phyloP scores from a whole-genome alignment of 2,797 vertebrate species.

The Protonibea diacanthus region DNA sequence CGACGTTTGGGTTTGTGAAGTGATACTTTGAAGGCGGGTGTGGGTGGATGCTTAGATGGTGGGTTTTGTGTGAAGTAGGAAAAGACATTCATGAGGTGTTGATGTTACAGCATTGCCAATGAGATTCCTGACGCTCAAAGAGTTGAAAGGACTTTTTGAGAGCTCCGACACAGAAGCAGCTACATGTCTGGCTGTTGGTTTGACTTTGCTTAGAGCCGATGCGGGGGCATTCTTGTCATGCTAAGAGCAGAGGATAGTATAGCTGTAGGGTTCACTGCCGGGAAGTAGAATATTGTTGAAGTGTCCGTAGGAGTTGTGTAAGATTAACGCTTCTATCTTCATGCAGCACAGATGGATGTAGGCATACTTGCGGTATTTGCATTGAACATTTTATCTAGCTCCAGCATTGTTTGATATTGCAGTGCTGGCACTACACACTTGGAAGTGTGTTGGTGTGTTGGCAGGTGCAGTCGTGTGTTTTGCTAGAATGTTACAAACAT shows the following conservation, averaged over 20 bases:
- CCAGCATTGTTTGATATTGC: constrained; percentile 15
- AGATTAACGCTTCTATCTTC: constrained; percentile 38
- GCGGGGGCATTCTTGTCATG: constrained; percentile 36
- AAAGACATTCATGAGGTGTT: constrained; percentile 60
- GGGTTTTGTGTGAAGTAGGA: constrained; percentile 60
- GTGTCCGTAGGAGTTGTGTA: constrained; percentile 21
- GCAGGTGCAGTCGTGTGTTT: constrained; percentile 11
- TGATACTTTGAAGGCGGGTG: constrained; percentile 60
- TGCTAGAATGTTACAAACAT: constrained; percentile 30
- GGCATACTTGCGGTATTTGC: neutral
- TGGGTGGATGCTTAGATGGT: constrained; percentile 58
- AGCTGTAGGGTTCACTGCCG: constrained; percentile 11
- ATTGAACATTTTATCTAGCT: constrained; percentile 6
- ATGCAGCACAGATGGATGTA: constrained; percentile 33
- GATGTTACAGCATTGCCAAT: constrained; percentile 66
- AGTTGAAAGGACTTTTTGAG: constrained; percentile 58
- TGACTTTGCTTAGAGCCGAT: constrained; percentile 36
- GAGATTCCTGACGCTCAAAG: constrained; percentile 55
- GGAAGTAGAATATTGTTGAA: constrained; percentile 9
- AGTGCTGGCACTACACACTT: constrained; percentile 17
- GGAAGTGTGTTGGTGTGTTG: constrained; percentile 39
- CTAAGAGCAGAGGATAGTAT: constrained; percentile 27
- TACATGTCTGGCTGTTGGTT: constrained; percentile 43
- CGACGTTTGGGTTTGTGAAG: constrained; percentile 50
- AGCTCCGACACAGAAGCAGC: constrained; percentile 30